Evolutionary conservation across 2,113 vertebrate species (phyloP).

Genomic region (Alethe castanea): DNA sequence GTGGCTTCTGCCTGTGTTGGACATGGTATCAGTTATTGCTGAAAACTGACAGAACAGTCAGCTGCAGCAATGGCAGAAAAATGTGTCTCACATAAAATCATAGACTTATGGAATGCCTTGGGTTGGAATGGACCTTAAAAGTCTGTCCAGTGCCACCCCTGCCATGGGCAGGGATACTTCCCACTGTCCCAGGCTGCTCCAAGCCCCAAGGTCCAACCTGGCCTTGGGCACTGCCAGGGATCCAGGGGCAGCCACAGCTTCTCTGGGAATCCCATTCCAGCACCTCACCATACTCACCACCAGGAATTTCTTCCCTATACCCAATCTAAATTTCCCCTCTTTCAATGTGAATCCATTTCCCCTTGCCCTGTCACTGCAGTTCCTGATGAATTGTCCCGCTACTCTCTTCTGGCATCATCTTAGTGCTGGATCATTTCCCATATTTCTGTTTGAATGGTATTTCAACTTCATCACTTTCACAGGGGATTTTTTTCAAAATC

Average conservation of each 20-base stretch:
- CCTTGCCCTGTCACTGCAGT: background rate
- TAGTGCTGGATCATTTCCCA: background rate
- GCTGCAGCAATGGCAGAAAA: background rate
- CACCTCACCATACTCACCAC: background rate
- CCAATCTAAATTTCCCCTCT: background rate
- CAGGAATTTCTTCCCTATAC: background rate
- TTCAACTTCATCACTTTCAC: background rate
- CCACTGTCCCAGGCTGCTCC: background rate
- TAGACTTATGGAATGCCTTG: background rate
- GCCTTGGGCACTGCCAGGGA: background rate
- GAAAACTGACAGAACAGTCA: background rate
- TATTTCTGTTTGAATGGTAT: background rate
- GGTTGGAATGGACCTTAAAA: background rate
- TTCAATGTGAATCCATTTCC: background rate
- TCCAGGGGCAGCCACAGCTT: background rate
- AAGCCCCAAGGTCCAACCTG: accelerated
- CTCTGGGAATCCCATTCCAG: background rate
- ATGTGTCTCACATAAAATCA: background rate
- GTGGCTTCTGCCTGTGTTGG: background rate
- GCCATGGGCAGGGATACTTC: background rate
- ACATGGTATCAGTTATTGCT: background rate
- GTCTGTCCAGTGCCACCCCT: background rate
- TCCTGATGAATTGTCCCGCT: background rate
- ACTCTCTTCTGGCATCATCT: background rate
- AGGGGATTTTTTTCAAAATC: background rate